Evolutionary conservation across 2,888 invertebrate genomes (phyloP).

Genomic region (Gari tellinella): DNA sequence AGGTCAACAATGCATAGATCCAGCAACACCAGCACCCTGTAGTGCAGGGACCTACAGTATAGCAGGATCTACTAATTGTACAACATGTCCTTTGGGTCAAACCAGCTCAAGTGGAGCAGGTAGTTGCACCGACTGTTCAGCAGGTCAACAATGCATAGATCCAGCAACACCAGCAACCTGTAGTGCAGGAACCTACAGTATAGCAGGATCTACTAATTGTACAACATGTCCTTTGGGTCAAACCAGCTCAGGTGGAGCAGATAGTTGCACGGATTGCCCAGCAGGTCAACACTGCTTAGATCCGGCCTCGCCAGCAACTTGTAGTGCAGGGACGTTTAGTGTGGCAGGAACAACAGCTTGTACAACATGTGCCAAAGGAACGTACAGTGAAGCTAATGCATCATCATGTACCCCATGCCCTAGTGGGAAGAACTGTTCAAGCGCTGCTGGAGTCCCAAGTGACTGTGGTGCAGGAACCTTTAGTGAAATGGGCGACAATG

Average conservation of each 20-base stretch:
- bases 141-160: slow-evolving; percentile 77
- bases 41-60: slow-evolving; percentile 70
- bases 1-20: slow-evolving; percentile 67
- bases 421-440: slow-evolving; percentile 71
- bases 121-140: slow-evolving; percentile 75
- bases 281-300: slow-evolving; percentile 54
- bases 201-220: slow-evolving; percentile 55
- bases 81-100: slow-evolving; percentile 69
- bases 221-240: slow-evolving; percentile 50
- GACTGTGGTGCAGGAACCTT: slow-evolving; percentile 58
- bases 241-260: slow-evolving; percentile 43
- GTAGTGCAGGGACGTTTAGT: slow-evolving; percentile 77
- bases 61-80: slow-evolving; percentile 67
- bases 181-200: slow-evolving; percentile 61
- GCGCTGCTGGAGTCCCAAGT: slow-evolving; percentile 54
- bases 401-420: slow-evolving; percentile 76
- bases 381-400: slow-evolving; percentile 71
- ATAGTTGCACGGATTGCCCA: slow-evolving; percentile 44
- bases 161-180: slow-evolving; percentile 47
- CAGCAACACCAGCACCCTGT: slow-evolving; percentile 71
- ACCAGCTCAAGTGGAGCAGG: slow-evolving; percentile 48
- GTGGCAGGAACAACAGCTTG: slow-evolving; percentile 70
- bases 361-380: slow-evolving; percentile 67
- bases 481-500: slow-evolving; percentile 49
- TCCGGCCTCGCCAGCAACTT: slow-evolving; percentile 59